Percentiles rank a stretch among this genome's conserved stretches.
These are phyloP conservation scores for Corydoras sp. DNA, from an alignment of 2,113 vertebrate genomes.

Conservation along the genomic window DNA sequence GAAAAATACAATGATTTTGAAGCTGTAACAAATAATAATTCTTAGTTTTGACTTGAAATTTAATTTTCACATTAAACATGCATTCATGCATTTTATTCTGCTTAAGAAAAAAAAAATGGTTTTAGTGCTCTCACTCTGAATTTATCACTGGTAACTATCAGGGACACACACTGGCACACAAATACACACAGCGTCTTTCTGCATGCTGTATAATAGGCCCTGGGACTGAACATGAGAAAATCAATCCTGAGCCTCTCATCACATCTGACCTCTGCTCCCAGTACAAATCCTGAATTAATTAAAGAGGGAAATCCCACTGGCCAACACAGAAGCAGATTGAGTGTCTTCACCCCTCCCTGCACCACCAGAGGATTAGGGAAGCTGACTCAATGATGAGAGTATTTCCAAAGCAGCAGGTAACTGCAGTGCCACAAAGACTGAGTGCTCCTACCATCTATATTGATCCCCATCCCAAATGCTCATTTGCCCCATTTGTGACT, in stretches of 20 bases:
- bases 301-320: slow-evolving; percentile 71
- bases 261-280: slow-evolving; percentile 63
- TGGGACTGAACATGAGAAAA: slow-evolving; percentile 64
- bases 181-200: slow-evolving; percentile 38
- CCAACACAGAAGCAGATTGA: slow-evolving; percentile 60
- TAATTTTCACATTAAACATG: too few species aligned
- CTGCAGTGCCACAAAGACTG: slow-evolving; percentile 41
- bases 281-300: slow-evolving; percentile 78
- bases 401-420: slow-evolving; percentile 60
- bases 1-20: too few species aligned
- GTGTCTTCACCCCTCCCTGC: slow-evolving; percentile 62
- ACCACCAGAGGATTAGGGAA: slow-evolving; percentile 64
- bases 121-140: slow-evolving; percentile 3
- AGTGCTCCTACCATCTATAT: slow-evolving; percentile 29
- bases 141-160: slow-evolving; percentile 20
- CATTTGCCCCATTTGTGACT: not conserved
- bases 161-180: slow-evolving; percentile 37
- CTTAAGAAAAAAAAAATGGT: slow-evolving; percentile 1
- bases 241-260: slow-evolving; percentile 55
- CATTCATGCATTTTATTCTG: not conserved
- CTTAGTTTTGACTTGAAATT: too few species aligned
- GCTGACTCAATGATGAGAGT: slow-evolving; percentile 62
- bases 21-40: too few species aligned
- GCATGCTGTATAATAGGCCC: slow-evolving; percentile 28
- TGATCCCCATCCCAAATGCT: slow-evolving; percentile 4